phyloP scores from a whole-genome alignment of 30 jellyfish, hydroid and myxozoan genomes.

The Turritopsis rubra region DNA sequence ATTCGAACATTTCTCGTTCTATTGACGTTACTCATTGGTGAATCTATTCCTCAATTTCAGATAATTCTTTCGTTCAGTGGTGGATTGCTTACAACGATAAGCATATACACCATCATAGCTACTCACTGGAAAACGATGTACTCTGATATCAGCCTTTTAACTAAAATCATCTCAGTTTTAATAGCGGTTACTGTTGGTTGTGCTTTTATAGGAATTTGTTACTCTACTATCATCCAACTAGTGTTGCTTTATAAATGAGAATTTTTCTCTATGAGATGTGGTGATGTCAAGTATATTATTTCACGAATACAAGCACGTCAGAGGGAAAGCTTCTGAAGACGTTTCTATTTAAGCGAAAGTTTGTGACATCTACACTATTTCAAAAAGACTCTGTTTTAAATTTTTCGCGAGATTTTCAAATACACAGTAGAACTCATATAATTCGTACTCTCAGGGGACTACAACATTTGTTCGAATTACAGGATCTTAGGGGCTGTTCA shows the following conservation, averaged over 20 bases:
- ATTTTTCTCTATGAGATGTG: no score
- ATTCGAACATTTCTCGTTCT: slow-evolving; percentile 18
- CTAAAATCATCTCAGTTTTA: neutral
- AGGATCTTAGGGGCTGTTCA: no score
- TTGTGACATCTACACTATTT: no score
- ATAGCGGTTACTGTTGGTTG: neutral
- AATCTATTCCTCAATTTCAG: slow-evolving; percentile 25
- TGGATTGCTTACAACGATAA: neutral
- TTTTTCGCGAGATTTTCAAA: no score
- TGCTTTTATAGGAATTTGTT: neutral
- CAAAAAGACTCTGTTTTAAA: no score
- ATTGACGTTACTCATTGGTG: slow-evolving; percentile 14
- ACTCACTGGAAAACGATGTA: neutral
- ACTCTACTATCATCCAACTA: neutral
- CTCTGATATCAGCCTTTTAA: neutral
- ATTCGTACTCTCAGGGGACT: no score
- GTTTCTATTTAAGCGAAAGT: no score
- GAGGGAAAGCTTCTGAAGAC: no score
- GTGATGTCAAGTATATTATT: no score
- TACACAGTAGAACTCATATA: no score
- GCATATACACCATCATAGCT: neutral
- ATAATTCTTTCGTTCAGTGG: slow-evolving; percentile 22
- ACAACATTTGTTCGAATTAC: no score
- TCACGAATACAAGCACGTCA: no score
- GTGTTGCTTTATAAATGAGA: neutral